Base-by-base conservation (phyloP, 2,113 vertebrate species). In the Dipodomys merriami region DNA sequence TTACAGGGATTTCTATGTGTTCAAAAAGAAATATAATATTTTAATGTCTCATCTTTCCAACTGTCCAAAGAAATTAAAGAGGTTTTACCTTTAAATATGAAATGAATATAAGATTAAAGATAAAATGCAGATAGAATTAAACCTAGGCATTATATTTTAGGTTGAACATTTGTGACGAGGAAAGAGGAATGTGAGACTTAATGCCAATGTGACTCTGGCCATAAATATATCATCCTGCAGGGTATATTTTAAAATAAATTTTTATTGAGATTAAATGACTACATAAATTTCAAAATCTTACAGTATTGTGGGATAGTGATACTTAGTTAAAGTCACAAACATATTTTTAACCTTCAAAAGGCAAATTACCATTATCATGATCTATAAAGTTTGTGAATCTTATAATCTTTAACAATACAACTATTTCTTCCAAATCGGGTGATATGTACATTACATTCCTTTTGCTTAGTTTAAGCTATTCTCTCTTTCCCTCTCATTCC, bases 91-190 rank as follows among this genome's bases (percentile, higher is more conserved):
- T 81, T 5, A 29, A 57, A 81, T 15, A 60, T 2, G 44, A 84
- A 49, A 33, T 72, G 62, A 22, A 73, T 25, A 44, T 39, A 46
- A 53, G 0, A 3, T 4, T 74, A 83, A 90, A 85, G 39, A 83
- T 57, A 64, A 94, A 91, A 90, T 53, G 76, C 85, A 82, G 16
- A 9, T 85, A 82, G 16, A 9, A 13, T 39, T 64, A 65, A 85
- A 85, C 77, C 44, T 69, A 69, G 87, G 90, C 57, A 15, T 29
- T 18, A 71, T 30, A 88, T 35, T 65, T 67, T 60, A 93, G 3
- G 77, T 2, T 79, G 22, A 93, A 60, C 20, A 68, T 46, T 30
- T 72, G 2, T 91, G 62, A 77, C 7, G 22, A 11, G 72, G 27
- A 72, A 80, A 86, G 29, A 74, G 22, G 12, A 88, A 74, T 49